Evolutionary conservation across 2,113 vertebrate species (phyloP).

Genomic region (Mesocricetus auratus): DNA sequence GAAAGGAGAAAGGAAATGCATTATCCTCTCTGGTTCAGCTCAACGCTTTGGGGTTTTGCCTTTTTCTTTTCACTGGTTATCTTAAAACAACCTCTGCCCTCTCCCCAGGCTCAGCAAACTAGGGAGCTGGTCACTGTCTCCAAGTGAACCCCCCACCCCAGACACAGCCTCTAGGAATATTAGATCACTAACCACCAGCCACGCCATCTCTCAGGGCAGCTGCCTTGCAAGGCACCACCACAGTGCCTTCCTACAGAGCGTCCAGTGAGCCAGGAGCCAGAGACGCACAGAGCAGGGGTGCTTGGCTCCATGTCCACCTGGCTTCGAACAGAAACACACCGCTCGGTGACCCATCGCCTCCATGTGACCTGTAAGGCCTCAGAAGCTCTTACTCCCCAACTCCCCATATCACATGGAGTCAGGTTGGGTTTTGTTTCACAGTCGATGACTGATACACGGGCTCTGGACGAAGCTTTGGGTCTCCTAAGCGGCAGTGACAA

Average conservation of each 20-base stretch:
- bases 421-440: background rate
- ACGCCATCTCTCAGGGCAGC: background rate
- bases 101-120: background rate
- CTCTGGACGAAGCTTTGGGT: background rate
- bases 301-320: background rate
- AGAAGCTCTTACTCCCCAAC: background rate
- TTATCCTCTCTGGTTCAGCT: background rate
- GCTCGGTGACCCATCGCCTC: background rate
- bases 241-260: background rate
- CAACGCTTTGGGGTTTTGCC: slow-evolving; percentile 1
- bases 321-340: background rate
- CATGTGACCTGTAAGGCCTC: background rate
- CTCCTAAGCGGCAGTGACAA: background rate
- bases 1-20: slow-evolving; percentile 29
- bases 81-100: background rate
- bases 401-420: background rate
- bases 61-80: background rate
- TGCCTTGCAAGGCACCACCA: background rate
- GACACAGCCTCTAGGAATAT: background rate
- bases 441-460: background rate
- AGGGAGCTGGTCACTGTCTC: background rate
- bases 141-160: background rate
- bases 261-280: background rate
- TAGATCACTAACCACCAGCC: background rate
- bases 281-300: background rate